Percentiles rank a stretch among this genome's conserved stretches.
Evolutionary conservation across 2,888 invertebrate genomes (phyloP).

Genomic region (Pandemis cinnamomeana): DNA sequence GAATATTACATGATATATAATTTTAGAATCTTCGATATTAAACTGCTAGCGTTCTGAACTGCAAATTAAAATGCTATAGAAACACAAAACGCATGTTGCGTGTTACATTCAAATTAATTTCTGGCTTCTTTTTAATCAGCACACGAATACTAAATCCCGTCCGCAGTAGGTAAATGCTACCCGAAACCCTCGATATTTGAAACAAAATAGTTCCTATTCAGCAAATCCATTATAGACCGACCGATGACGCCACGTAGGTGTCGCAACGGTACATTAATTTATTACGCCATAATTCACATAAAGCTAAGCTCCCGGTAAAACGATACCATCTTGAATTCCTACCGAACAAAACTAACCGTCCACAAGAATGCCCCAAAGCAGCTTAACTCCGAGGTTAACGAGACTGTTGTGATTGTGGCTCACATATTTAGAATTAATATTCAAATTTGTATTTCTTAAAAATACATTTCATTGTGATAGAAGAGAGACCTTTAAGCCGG

Average conservation of each 20-base stretch:
- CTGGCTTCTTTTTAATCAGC: too few species aligned
- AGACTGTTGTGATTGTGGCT: constrained; percentile 68
- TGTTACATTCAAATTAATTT: too few species aligned
- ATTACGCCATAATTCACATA: constrained; percentile 80
- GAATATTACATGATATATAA: background rate
- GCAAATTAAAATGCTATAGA: too few species aligned
- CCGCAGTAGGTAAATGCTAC: background rate
- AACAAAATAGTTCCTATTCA: constrained; percentile 50
- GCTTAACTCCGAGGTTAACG: constrained; percentile 72
- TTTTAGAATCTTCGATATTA: background rate
- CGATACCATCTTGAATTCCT: constrained; percentile 80
- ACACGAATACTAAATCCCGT: too few species aligned
- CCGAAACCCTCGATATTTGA: constrained; percentile 8
- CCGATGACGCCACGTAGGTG: constrained; percentile 76
- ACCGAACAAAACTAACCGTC: constrained; percentile 47
- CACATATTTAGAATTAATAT: constrained; percentile 73
- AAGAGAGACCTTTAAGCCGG: constrained; percentile 17
- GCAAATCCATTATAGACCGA: constrained; percentile 58
- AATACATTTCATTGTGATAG: constrained; percentile 21
- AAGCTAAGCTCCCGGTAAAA: constrained; percentile 74
- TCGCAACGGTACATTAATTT: constrained; percentile 79
- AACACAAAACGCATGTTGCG: too few species aligned
- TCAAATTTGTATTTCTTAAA: constrained; percentile 54
- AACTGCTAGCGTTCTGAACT: background rate
- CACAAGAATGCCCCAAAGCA: constrained; percentile 56